These are phyloP conservation scores for Calycopis cecrops DNA, from an alignment of 1,140 invertebrate genomes.

Conservation along the genomic window DNA sequence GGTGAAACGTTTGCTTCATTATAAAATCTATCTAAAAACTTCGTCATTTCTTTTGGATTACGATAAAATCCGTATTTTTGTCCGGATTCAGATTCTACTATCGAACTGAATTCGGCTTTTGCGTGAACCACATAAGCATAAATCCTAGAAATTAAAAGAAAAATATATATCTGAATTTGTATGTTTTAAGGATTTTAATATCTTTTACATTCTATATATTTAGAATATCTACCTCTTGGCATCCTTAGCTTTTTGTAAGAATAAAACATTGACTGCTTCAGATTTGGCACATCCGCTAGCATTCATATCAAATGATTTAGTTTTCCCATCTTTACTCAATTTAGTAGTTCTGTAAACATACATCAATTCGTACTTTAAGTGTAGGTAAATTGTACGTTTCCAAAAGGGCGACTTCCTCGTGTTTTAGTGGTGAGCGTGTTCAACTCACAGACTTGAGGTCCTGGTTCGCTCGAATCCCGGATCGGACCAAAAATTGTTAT, in stretches of 20 bases:
- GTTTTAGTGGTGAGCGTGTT: too few species aligned
- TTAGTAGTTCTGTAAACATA: slow-evolving; percentile 73
- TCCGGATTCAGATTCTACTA: slow-evolving; percentile 21
- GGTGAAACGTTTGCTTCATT: slow-evolving; percentile 78
- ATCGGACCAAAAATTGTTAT: too few species aligned
- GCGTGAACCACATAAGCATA: slow-evolving; percentile 82
- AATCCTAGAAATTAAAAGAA: slow-evolving; percentile 57
- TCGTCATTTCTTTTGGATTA: slow-evolving; percentile 69
- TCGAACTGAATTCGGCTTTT: slow-evolving; percentile 73
- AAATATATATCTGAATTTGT: not conserved
- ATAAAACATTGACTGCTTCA: slow-evolving; percentile 85
- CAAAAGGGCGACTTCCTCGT: too few species aligned
- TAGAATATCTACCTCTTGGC: slow-evolving; percentile 71
- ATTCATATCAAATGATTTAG: slow-evolving; percentile 87
- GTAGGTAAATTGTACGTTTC: too few species aligned
- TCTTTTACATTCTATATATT: not conserved
- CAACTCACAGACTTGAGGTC: too few species aligned
- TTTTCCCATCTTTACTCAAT: slow-evolving; percentile 82
- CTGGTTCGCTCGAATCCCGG: too few species aligned
- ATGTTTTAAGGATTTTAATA: not conserved
- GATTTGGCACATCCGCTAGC: slow-evolving; percentile 81
- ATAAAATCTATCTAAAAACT: slow-evolving; percentile 79
- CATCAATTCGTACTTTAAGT: too few species aligned
- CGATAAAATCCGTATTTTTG: slow-evolving; percentile 69
- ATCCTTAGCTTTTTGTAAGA: slow-evolving; percentile 85